These are phyloP conservation scores for Chelmon rostratus DNA, from an alignment of 2,797 vertebrate species.

Conservation along the genomic window DNA sequence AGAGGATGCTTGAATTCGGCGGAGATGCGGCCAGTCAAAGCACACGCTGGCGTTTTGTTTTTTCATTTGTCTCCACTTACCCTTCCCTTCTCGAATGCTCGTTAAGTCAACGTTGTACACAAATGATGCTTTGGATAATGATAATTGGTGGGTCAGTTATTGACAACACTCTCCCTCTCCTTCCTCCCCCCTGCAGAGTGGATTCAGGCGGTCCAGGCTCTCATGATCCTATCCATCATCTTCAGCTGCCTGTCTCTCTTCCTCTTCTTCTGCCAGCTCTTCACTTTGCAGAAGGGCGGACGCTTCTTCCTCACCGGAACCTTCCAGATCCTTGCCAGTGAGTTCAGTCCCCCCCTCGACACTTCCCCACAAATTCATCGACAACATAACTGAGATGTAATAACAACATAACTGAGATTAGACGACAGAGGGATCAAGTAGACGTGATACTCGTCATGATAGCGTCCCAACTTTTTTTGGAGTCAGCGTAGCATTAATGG, in stretches of 20 bases:
- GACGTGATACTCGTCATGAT: too few species aligned
- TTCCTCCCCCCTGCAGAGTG: slow-evolving; percentile 87
- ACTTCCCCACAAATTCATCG: background rate
- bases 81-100: background rate
- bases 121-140: slow-evolving; percentile 36
- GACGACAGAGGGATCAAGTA: background rate
- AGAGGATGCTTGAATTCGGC: slow-evolving; percentile 36
- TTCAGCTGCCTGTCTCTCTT: slow-evolving; percentile 95
- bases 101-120: slow-evolving; percentile 12
- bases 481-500: too few species aligned
- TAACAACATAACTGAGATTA: background rate
- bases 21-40: background rate
- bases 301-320: slow-evolving; percentile 96
- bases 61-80: slow-evolving; percentile 31
- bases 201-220: slow-evolving; percentile 96
- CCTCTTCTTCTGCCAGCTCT: slow-evolving; percentile 99
- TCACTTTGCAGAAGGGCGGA: slow-evolving; percentile 97
- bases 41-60: slow-evolving; percentile 6
- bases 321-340: slow-evolving; percentile 97
- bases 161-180: slow-evolving; percentile 25
- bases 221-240: slow-evolving; percentile 98
- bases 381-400: background rate
- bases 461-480: too few species aligned
- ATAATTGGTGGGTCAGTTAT: slow-evolving; percentile 28
- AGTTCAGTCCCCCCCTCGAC: slow-evolving; percentile 71